Evolutionary conservation across 1,140 invertebrate species (phyloP).

Genomic region (Oppia nitens): DNA sequence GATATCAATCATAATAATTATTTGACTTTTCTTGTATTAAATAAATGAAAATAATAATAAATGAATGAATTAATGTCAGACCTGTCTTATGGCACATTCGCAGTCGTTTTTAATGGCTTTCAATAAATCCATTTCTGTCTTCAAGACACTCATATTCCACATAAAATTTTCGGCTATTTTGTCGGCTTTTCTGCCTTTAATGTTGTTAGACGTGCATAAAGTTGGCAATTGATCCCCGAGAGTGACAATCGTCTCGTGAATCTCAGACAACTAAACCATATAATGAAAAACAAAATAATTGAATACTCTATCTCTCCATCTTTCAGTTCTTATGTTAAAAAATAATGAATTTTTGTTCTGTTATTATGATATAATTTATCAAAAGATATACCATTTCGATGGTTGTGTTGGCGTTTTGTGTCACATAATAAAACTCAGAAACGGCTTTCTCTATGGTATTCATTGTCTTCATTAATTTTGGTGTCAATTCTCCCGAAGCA

Average conservation of each 20-base stretch:
- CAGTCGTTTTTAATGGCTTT: conserved; percentile 18
- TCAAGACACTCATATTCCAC: conserved; percentile 22
- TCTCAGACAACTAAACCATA: conserved; percentile 16
- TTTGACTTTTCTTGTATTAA: no score
- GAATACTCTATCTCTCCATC: no score
- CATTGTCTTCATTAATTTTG: conserved; percentile 18
- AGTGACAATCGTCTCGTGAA: conserved; percentile 14
- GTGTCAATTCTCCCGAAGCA: conserved; percentile 7
- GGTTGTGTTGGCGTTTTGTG: conserved; percentile 25
- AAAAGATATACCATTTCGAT: conserved; percentile 27
- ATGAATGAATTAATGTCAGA: background rate
- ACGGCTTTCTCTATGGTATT: conserved; percentile 21
- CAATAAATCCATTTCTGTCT: conserved; percentile 20
- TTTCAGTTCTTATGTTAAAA: background rate
- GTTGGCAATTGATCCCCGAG: conserved; percentile 9
- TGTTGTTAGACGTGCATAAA: conserved; percentile 7
- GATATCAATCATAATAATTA: background rate
- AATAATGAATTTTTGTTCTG: background rate
- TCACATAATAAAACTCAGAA: conserved; percentile 26
- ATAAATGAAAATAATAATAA: no score
- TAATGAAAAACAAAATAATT: conserved; percentile 6
- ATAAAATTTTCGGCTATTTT: conserved; percentile 22
- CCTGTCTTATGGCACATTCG: conserved; percentile 19
- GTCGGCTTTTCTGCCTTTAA: conserved; percentile 21
- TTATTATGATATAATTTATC: conserved; percentile 11